phyloP scores from a whole-genome alignment of 2,888 invertebrate genomes.

The Eristalinus aeneus region DNA sequence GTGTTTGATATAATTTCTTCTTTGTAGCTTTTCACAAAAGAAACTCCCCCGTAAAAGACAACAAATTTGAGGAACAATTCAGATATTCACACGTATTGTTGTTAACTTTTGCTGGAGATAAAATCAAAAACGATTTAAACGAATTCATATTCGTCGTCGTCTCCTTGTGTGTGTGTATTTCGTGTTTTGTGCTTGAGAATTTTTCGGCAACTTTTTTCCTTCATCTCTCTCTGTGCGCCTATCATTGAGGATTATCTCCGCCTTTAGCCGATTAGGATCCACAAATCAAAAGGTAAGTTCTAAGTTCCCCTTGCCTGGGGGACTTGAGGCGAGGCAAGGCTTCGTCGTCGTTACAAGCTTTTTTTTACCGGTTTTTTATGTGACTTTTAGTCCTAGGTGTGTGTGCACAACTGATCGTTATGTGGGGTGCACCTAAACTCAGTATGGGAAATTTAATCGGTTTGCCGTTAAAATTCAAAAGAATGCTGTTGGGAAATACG shows the following conservation, averaged over 20 bases:
- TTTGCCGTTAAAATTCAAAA: constrained; percentile 2
- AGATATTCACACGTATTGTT: background rate
- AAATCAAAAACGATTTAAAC: constrained; percentile 2
- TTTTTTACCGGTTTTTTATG: constrained; percentile 51
- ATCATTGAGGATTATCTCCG: constrained; percentile 58
- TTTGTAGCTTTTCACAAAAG: constrained; percentile 20
- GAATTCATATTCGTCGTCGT: constrained; percentile 9
- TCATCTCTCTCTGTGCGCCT: constrained; percentile 15
- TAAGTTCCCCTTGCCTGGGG: background rate
- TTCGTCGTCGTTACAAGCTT: background rate
- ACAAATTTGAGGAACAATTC: constrained; percentile 3
- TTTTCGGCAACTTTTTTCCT: constrained; percentile 7
- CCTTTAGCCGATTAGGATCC: constrained; percentile 52
- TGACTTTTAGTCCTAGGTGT: background rate
- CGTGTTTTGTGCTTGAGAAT: constrained; percentile 44
- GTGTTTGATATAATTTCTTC: constrained; percentile 43
- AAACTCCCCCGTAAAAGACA: background rate
- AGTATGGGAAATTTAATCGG: background rate
- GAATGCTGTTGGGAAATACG: background rate
- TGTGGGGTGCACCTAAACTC: constrained; percentile 32
- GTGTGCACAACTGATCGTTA: constrained; percentile 17
- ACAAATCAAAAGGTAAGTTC: constrained; percentile 55
- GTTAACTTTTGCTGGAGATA: background rate
- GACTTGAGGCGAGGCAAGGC: background rate
- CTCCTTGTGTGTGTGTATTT: constrained; percentile 58